Conservation (phyloP, 2,888 invertebrate species). For the Holacanthella duospinosa region DNA sequence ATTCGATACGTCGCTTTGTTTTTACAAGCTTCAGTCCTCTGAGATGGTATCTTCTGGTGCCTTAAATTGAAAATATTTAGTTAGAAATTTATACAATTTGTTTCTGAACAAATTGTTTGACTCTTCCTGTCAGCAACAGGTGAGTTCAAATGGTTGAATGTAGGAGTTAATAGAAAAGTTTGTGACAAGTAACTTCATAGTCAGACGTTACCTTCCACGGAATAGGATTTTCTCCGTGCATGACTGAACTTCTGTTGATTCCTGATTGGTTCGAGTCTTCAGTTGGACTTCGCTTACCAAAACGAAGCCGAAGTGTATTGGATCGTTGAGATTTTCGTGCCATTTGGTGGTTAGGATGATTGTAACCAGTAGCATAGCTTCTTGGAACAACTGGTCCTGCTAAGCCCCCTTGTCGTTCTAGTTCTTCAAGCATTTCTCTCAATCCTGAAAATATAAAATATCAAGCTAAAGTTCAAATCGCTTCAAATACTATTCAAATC, state of each 20-base stretch:
- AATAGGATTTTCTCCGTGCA: not conserved
- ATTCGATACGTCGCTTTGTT: too few relatives aligned
- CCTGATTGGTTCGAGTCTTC: too few relatives aligned
- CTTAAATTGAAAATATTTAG: not conserved
- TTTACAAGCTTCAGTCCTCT: too few relatives aligned
- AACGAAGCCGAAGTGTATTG: slow-evolving; percentile 63
- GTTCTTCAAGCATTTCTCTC: slow-evolving; percentile 53
- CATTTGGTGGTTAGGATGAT: slow-evolving; percentile 51
- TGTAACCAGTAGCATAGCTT: slow-evolving; percentile 37
- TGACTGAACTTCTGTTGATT: not conserved
- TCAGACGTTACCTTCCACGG: slow-evolving; percentile 4
- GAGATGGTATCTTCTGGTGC: not conserved
- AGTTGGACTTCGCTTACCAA: slow-evolving; percentile 55
- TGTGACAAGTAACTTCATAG: too few relatives aligned
- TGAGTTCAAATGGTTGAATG: too few relatives aligned
- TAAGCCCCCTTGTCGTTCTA: slow-evolving; percentile 56
- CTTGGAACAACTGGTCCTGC: slow-evolving; percentile 40
- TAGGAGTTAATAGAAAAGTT: not conserved
- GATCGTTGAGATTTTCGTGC: slow-evolving; percentile 67
- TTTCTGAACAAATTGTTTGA: too few relatives aligned
- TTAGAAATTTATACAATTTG: too few relatives aligned
- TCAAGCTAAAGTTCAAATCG: too few relatives aligned
- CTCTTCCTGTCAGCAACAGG: too few relatives aligned
- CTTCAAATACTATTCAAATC: too few relatives aligned
- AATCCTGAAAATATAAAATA: slow-evolving; percentile 37